Evolutionary conservation across 1,140 invertebrate species (phyloP), one percentile per base, ranked within the genome.

Genomic region (Bathynomus jamesi): DNA sequence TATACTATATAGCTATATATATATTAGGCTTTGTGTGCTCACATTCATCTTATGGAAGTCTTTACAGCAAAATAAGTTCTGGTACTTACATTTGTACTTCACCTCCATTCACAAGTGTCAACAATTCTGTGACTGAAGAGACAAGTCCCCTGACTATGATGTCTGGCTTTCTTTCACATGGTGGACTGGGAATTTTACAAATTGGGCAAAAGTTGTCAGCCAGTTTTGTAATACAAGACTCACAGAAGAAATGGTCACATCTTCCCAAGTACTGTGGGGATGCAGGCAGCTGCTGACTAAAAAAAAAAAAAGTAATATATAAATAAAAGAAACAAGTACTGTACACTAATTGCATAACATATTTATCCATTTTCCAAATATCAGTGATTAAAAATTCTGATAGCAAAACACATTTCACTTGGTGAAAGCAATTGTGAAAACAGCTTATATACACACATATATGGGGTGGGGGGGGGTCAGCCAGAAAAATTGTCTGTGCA

Each of bases 191-290:
- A 27, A 72, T 68, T 60, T 71, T 71, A 61, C 73, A 75, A 27
- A 27, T 13, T 11, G 70, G 70, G 17, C 69, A 75, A 21, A 29
- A 61, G 1, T 64, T 31, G 60, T 71, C 70, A 24, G 65, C 64
- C 28, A 71, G 2, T 0, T 25, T 65, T 8, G 24, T 31, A n/a
- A 66, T 40, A 71, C 73, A 75, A 0, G 21, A 27, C 13, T 24
- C n/a, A 60, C 73, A 75, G 30, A 69, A 70, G 28, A 71, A 67
- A 46, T 75, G 73, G 28, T 70, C 73, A 72, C 73, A 75, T 65
- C 65, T 28, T 13, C 73, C 73, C 25, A 71, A 3, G 28, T 69
- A 61, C 62, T 72, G 64, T 27, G 69, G 64, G 27, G 65, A 29
- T 28, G 30, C 53, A 28, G 69, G 46, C 13, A 71, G 17, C 53